A percentile compares a stretch with the other conserved stretches of the same genome.
These are phyloP conservation scores for Microchirus variegatus DNA, from an alignment of 2,797 vertebrate genomes.

Conservation along the genomic window DNA sequence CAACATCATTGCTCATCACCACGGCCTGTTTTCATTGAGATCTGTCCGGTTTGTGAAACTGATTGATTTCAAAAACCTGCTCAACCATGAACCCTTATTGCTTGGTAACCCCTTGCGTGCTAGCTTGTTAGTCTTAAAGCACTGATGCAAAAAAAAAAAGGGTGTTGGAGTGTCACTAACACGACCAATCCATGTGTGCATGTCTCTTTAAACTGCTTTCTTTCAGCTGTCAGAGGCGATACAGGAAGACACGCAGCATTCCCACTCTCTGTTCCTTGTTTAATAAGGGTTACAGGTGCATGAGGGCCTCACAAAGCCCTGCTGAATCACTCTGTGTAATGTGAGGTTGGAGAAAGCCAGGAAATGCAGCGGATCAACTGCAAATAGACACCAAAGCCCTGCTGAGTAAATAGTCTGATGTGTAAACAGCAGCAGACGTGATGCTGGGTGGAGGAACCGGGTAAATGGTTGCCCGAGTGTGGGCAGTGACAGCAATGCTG, in stretches of 20 bases:
- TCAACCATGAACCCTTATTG: constrained; percentile 76
- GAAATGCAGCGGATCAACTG: constrained; percentile 10
- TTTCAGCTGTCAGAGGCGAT: constrained; percentile 25
- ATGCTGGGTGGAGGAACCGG: constrained; percentile 46
- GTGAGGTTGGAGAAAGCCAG: constrained; percentile 12
- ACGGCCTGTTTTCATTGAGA: constrained; percentile 91
- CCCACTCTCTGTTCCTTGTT: constrained; percentile 19
- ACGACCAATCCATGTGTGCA: constrained; percentile 33
- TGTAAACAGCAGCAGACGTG: constrained; percentile 57
- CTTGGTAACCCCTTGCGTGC: constrained; percentile 51
- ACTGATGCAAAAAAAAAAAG: constrained; percentile 17
- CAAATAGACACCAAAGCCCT: constrained; percentile 35
- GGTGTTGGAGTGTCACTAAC: constrained; percentile 13
- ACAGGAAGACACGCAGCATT: constrained; percentile 13
- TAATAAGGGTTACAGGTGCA: constrained; percentile 44
- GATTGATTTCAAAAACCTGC: constrained; percentile 87
- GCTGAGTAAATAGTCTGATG: constrained; percentile 61
- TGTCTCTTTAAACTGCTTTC: constrained; percentile 40
- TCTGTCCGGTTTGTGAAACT: constrained; percentile 83
- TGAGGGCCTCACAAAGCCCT: neutral
- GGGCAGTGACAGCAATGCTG: constrained; percentile 49
- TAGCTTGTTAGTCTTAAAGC: constrained; percentile 48
- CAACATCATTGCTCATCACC: constrained; percentile 88
- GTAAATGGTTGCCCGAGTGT: constrained; percentile 51
- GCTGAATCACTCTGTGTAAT: constrained; percentile 8